These are phyloP conservation scores for Lasioglossum vierecki DNA, from an alignment of 2,888 invertebrate species.

Conservation along the genomic window DNA sequence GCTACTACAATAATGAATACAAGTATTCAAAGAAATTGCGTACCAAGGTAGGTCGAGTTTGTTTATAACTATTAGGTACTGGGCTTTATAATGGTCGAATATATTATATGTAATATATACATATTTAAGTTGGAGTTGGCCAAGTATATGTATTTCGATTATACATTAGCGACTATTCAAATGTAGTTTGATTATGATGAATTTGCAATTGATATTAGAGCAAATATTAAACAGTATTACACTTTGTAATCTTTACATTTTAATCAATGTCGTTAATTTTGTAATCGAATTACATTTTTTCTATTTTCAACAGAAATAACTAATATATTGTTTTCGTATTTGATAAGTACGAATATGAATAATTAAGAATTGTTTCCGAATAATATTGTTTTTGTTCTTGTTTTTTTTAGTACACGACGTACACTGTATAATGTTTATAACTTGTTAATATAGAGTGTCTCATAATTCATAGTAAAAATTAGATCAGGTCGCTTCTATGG, in stretches of 20 bases:
- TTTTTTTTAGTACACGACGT: conserved; percentile 6
- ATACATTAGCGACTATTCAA: not conserved
- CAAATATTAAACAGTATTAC: not conserved
- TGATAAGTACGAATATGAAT: not conserved
- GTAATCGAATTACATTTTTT: not conserved
- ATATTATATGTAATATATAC: not conserved
- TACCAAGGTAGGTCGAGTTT: not conserved
- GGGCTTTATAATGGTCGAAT: not conserved
- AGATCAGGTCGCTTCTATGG: no score
- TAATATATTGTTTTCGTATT: not conserved
- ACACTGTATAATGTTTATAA: conserved; percentile 10
- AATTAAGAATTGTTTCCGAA: not conserved
- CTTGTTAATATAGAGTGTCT: conserved; percentile 11
- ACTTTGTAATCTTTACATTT: not conserved
- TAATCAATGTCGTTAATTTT: not conserved
- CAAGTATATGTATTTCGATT: not conserved
- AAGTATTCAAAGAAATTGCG: not conserved
- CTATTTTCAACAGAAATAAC: not conserved
- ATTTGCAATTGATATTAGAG: not conserved
- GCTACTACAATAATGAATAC: not conserved
- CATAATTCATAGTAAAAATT: no score
- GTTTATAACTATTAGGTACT: not conserved
- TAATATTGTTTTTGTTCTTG: not conserved
- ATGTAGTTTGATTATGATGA: not conserved
- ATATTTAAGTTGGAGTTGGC: not conserved